Percentiles rank a stretch among this genome's conserved stretches.
phyloP scores from a whole-genome alignment of 53 echinoderm and acorn worm species.

The Arbacia lixula region DNA sequence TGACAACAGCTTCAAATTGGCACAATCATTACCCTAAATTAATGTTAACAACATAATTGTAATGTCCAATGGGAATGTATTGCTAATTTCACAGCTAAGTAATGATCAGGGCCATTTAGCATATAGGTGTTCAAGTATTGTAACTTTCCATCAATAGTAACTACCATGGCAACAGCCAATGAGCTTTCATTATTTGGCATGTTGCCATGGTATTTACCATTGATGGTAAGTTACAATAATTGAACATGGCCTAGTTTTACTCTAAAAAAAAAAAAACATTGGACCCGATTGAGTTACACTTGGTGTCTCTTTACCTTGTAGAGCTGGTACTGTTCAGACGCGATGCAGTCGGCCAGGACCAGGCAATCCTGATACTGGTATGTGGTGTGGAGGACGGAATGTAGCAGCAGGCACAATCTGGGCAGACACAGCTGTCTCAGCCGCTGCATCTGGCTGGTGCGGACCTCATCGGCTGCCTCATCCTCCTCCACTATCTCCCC shows the following conservation, averaged over 20 bases:
- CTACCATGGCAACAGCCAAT: too few species aligned
- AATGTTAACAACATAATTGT: too few species aligned
- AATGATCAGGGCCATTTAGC: too few species aligned
- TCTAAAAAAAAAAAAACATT: neutral
- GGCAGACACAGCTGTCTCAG: conserved; percentile 87
- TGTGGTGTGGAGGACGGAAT: conserved; percentile 82
- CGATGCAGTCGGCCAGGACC: conserved; percentile 84
- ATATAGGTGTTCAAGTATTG: too few species aligned
- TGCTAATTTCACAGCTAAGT: too few species aligned
- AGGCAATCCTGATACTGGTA: conserved; percentile 78
- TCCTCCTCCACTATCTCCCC: neutral
- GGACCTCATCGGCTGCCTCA: conserved; percentile 60
- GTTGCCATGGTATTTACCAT: too few species aligned
- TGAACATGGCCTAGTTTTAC: neutral
- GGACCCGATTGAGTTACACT: neutral
- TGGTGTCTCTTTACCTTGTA: conserved; percentile 83
- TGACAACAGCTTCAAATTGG: too few species aligned
- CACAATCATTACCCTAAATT: too few species aligned
- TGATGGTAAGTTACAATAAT: too few species aligned
- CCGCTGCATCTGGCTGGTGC: conserved; percentile 67
- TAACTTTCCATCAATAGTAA: too few species aligned
- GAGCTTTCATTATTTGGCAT: too few species aligned
- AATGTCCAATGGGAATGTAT: too few species aligned
- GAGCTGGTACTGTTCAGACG: conserved; percentile 89
- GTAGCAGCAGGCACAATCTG: conserved; percentile 71